These are phyloP conservation scores for Amphimedon queenslandica DNA, from an alignment of 37 sponge, comb jelly and placozoan species.

Conservation along the genomic window DNA sequence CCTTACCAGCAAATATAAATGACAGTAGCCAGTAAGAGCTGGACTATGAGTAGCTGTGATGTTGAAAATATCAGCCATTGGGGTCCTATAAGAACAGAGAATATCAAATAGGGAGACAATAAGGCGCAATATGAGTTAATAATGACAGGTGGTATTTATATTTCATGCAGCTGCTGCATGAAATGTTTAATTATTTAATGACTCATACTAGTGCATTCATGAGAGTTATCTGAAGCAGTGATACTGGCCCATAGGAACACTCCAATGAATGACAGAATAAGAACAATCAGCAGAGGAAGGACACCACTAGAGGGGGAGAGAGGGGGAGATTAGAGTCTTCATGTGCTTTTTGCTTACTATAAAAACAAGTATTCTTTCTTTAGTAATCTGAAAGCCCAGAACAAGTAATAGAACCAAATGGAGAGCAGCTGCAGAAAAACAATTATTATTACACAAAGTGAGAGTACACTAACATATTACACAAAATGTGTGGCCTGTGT, in stretches of 20 bases:
- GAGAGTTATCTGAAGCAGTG: background rate
- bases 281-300: slow-evolving; percentile 15
- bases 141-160: background rate
- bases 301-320: no score
- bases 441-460: no score
- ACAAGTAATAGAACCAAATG: slow-evolving; percentile 27
- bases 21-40: slow-evolving; percentile 47
- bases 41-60: slow-evolving; percentile 55
- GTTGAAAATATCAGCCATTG: slow-evolving; percentile 62
- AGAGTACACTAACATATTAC: no score
- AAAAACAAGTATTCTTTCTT: slow-evolving; percentile 49
- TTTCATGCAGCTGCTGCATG: background rate
- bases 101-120: background rate
- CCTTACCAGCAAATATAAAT: slow-evolving; percentile 38
- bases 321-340: no score
- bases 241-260: slow-evolving; percentile 50
- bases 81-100: slow-evolving; percentile 17
- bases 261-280: slow-evolving; percentile 47
- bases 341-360: slow-evolving; percentile 36
- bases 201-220: slow-evolving; percentile 58
- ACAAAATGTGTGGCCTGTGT: no score
- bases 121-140: background rate
- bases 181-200: background rate
- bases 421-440: slow-evolving; percentile 29
- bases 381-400: slow-evolving; percentile 57